Conservation (phyloP, 1,140 invertebrate species). For the Sarcophaga bullata region DNA sequence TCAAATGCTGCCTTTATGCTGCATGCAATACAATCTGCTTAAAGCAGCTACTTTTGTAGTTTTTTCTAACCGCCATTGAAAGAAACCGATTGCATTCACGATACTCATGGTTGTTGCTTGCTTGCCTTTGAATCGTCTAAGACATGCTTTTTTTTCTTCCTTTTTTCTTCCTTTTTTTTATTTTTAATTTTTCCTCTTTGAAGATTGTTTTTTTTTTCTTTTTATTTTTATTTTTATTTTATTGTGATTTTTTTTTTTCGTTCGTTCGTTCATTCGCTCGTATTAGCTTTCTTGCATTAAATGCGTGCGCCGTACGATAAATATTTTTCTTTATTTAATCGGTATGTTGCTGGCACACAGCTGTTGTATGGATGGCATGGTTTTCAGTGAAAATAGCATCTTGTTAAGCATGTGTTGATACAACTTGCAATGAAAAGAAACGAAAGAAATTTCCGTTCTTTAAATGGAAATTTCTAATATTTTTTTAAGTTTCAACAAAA, state of each 20-base stretch:
- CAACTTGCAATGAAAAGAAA: neutral
- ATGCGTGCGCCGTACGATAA: neutral
- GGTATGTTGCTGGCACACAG: neutral
- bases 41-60: slow-evolving; percentile 1
- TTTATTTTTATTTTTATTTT: slow-evolving; percentile 18
- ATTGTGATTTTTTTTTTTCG: slow-evolving; percentile 10
- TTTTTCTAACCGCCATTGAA: slow-evolving; percentile 2
- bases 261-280: too few relatives aligned
- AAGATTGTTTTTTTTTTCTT: too few relatives aligned
- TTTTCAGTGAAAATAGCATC: neutral
- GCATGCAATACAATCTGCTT: slow-evolving; percentile 10
- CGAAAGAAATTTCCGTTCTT: neutral
- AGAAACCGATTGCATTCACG: slow-evolving; percentile 1
- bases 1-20: neutral
- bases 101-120: neutral
- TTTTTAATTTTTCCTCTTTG: neutral
- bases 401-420: neutral
- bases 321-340: neutral
- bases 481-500: neutral
- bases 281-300: neutral
- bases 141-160: neutral
- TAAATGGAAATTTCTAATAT: neutral
- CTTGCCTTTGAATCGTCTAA: neutral
- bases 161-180: neutral
- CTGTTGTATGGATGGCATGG: neutral